Evolutionary conservation across 2,113 vertebrate species (phyloP), one percentile per base, ranked within the genome.

Genomic region (Psittacula cyanocephala): DNA sequence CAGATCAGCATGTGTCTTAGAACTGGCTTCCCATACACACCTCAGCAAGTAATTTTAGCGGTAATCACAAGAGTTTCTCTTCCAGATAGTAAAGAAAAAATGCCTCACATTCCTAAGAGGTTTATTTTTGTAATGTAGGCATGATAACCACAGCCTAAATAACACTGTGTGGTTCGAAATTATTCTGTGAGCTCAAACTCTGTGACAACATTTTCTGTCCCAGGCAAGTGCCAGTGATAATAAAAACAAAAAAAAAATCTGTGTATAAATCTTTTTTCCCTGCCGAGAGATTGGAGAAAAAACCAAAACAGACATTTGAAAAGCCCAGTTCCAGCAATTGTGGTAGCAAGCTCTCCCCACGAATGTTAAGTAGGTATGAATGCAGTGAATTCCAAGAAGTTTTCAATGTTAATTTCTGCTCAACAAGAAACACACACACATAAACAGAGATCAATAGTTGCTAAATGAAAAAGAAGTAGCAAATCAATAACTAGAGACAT

Each of bases 391-490:
- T 80, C 87, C 87, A 81, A 94, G 75, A 95, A 81, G 93, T 89
- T 95, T 88, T 93, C 81, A 71, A 10, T 86, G 91, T 93, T 96
- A 88, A 96, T 97, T 97, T 91, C 94, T 96, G 68, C 91, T 55
- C 88, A 50, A 89, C 89, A 78, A 89, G 86, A 85, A 89, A 28
- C 87, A 59, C 84, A 41, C 67, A 50, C 89, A 74, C 81, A 80
- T 65, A 88, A 94, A 88, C 79, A 96, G 75, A 27, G 23, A 96
- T 96, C 87, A 94, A 88, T 94, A 49, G 90, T 49, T 0, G 2
- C 88, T 94, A 90, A 96, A 96, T 91, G 93, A 91, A 94, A 96
- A 96, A 93, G 79, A 95, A 97, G 90, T 60, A 75, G 82, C 50
- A 31, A 75, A 95, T 96, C 93, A 3, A 96, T 96, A 94, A 47